phyloP scores from a whole-genome alignment of 2,888 invertebrate genomes.

The Stramonita haemastoma region DNA sequence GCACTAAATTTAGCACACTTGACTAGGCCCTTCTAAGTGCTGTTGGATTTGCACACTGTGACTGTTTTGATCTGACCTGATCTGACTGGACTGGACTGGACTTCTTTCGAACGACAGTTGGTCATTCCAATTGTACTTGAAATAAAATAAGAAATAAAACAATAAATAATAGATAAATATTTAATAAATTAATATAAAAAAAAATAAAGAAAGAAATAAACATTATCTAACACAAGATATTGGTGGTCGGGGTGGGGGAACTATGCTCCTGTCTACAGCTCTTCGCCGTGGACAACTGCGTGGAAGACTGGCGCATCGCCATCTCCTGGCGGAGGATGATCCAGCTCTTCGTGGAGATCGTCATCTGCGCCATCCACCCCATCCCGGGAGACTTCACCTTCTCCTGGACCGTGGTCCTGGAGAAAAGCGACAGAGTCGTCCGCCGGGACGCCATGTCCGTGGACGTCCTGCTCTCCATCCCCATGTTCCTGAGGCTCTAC shows the following conservation, averaged over 20 bases:
- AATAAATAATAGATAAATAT: too few species aligned
- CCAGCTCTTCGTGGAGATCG: constrained; percentile 80
- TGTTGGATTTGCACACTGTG: too few species aligned
- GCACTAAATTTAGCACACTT: too few species aligned
- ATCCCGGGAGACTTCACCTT: constrained; percentile 98
- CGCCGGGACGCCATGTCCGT: constrained; percentile 56
- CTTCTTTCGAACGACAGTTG: too few species aligned
- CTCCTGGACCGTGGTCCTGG: constrained; percentile 89
- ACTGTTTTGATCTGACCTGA: too few species aligned
- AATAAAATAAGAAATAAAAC: too few species aligned
- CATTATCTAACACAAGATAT: too few species aligned
- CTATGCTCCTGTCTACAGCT: constrained; percentile 84
- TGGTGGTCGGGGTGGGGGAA: not conserved
- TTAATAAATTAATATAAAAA: too few species aligned
- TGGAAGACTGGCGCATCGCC: constrained; percentile 99
- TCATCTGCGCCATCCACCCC: constrained; percentile 98
- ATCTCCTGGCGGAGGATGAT: constrained; percentile 98
- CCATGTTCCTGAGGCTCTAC: constrained; percentile 99
- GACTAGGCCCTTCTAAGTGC: too few species aligned
- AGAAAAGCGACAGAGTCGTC: constrained; percentile 65
- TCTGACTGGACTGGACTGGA: too few species aligned
- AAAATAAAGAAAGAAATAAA: too few species aligned
- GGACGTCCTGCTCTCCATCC: constrained; percentile 97
- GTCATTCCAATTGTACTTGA: too few species aligned
- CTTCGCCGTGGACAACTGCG: constrained; percentile 99